Conservation (phyloP, 2,797 vertebrate genomes). For the Tangara arthus region DNA sequence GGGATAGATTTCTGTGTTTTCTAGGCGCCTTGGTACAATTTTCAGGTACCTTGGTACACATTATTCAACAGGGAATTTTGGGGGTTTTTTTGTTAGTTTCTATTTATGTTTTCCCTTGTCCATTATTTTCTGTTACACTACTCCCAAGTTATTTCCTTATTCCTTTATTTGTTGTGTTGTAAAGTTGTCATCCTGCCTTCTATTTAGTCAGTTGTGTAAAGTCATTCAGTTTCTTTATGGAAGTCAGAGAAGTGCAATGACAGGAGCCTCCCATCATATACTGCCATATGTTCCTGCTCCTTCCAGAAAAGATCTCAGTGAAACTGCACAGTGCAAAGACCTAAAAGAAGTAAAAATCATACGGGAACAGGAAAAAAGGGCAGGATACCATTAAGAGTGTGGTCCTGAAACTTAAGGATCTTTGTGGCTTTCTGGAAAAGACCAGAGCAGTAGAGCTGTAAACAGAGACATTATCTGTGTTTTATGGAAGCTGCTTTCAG, state of each 20-base stretch:
- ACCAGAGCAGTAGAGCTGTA: background rate
- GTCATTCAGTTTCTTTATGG: background rate
- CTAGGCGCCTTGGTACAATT: background rate
- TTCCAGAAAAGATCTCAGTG: background rate
- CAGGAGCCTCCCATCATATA: background rate
- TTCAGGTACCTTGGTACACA: background rate
- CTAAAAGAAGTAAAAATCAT: background rate
- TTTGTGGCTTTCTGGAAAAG: background rate
- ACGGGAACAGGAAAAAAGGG: background rate
- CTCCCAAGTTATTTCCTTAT: background rate
- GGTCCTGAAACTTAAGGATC: background rate
- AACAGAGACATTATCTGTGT: background rate
- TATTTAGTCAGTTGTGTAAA: background rate
- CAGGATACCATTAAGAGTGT: accelerated
- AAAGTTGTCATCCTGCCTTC: background rate
- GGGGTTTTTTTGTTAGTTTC: background rate
- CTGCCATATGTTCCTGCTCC: background rate
- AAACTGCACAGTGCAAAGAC: background rate
- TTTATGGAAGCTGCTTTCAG: background rate
- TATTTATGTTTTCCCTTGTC: background rate
- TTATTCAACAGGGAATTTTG: background rate
- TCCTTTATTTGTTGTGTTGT: background rate
- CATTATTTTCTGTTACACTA: background rate
- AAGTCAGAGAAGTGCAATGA: background rate
- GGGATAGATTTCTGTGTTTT: background rate